Evolutionary conservation across 2,113 vertebrate species (phyloP).

Genomic region (Podilymbus podiceps): DNA sequence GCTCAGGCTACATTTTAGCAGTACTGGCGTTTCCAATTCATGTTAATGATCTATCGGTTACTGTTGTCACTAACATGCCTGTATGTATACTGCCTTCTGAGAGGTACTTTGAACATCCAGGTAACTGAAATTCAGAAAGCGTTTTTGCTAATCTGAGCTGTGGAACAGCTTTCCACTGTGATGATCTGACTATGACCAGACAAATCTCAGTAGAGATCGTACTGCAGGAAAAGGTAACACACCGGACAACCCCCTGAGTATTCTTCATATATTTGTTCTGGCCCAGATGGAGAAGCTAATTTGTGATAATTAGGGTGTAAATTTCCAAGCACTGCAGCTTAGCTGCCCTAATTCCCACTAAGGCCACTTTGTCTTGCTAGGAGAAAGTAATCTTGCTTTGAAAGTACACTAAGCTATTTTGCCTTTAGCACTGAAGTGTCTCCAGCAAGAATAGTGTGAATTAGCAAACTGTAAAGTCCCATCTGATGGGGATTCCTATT

Average conservation of each 20-base stretch:
- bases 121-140: neutral
- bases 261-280: neutral
- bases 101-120: neutral
- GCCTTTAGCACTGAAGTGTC: neutral
- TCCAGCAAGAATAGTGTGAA: neutral
- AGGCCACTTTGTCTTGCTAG: neutral
- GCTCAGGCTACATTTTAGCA: neutral
- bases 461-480: neutral
- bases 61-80: neutral
- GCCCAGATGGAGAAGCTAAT: neutral
- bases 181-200: neutral
- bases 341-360: neutral
- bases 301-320: conserved; percentile 31
- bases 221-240: neutral
- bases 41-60: neutral
- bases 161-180: neutral
- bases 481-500: neutral
- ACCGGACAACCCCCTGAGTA: neutral
- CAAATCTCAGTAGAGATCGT: neutral
- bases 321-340: neutral
- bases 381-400: neutral
- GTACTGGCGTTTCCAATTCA: neutral
- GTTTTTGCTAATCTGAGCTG: neutral
- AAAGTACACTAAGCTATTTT: neutral
- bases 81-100: neutral